phyloP scores from a whole-genome alignment of 23 tunicate species.

The Halocynthia aurantium region DNA sequence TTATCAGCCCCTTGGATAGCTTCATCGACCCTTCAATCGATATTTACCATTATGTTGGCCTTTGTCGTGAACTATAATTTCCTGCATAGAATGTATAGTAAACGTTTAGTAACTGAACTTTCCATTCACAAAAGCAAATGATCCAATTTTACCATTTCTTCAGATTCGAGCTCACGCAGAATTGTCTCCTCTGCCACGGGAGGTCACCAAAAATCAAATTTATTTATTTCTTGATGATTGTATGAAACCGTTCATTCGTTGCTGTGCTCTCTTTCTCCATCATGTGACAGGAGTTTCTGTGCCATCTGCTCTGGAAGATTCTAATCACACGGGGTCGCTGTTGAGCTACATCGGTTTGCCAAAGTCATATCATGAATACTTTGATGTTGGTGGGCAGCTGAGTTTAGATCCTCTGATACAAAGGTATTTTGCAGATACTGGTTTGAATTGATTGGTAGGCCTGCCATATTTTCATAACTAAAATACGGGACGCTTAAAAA shows the following conservation, averaged over 20 bases:
- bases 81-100: too few relatives aligned
- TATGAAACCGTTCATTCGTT: slow-evolving; percentile 55
- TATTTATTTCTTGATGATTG: slow-evolving; percentile 1
- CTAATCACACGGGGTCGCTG: slow-evolving; percentile 19
- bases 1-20: too few relatives aligned
- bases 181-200: slow-evolving; percentile 2
- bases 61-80: too few relatives aligned
- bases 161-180: slow-evolving; percentile 50
- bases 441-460: too few relatives aligned
- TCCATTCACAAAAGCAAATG: background rate
- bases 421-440: slow-evolving; percentile 12
- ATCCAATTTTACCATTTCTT: background rate
- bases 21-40: too few relatives aligned
- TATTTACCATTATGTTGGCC: too few relatives aligned
- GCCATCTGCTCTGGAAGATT: slow-evolving; percentile 2
- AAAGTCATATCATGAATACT: background rate
- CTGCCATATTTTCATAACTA: too few relatives aligned
- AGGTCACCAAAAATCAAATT: slow-evolving; percentile 25
- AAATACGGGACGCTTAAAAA: background rate
- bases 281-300: slow-evolving; percentile 36
- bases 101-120: background rate
- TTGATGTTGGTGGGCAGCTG: slow-evolving; percentile 23
- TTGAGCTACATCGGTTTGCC: slow-evolving; percentile 50
- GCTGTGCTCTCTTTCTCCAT: slow-evolving; percentile 30
- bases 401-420: slow-evolving; percentile 41